phyloP scores from a whole-genome alignment of 2,797 vertebrate genomes.

The Ctenopoma multispine region DNA sequence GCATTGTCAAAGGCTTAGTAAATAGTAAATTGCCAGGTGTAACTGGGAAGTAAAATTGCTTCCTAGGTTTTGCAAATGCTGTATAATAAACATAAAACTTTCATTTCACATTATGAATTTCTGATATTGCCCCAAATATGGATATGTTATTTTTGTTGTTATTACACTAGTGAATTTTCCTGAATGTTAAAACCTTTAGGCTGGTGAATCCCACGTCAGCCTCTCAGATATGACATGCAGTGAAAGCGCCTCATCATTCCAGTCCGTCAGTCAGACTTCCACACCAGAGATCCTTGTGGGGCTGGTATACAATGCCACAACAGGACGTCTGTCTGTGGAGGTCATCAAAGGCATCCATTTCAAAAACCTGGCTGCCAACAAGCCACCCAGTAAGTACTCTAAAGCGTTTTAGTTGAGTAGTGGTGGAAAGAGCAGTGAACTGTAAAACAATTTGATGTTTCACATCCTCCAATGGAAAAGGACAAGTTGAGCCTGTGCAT shows the following conservation, averaged over 20 bases:
- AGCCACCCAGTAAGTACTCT: constrained; percentile 97
- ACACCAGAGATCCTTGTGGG: constrained; percentile 96
- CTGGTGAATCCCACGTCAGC: constrained; percentile 93
- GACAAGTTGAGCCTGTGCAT: constrained; percentile 26
- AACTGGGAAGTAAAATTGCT: too few species aligned
- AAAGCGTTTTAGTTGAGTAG: constrained; percentile 59
- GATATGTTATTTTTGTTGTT: neutral
- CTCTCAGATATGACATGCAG: constrained; percentile 95
- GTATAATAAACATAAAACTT: constrained; percentile 3
- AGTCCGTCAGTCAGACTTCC: constrained; percentile 92
- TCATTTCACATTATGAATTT: constrained; percentile 5
- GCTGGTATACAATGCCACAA: constrained; percentile 97
- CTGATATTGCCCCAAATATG: neutral
- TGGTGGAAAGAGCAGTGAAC: constrained; percentile 59
- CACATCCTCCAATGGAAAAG: neutral
- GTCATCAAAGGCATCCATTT: constrained; percentile 99
- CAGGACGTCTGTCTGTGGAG: constrained; percentile 96
- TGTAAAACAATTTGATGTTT: neutral
- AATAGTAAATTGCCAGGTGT: too few species aligned
- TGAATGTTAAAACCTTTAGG: constrained; percentile 79
- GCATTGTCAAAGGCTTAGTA: too few species aligned
- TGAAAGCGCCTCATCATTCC: constrained; percentile 94
- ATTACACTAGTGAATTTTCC: constrained; percentile 10
- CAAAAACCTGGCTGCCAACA: constrained; percentile 96
- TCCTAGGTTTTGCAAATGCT: neutral